Percentiles rank a stretch among this genome's conserved stretches.
Evolutionary conservation across 2,888 invertebrate genomes (phyloP).

Genomic region (Phengaris arion): DNA sequence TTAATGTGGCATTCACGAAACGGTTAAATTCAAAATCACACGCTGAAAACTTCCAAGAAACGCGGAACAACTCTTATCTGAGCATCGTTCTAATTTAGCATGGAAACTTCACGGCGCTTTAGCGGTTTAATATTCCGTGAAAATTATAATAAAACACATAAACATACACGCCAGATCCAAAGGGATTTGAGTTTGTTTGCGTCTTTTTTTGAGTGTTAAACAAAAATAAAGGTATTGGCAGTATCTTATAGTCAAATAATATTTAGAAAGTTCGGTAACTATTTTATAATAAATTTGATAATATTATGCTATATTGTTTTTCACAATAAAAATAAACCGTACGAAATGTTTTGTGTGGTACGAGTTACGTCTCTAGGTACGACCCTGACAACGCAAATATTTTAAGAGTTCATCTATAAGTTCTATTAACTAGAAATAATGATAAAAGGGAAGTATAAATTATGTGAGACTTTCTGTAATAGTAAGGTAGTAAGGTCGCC

Average conservation of each 20-base stretch:
- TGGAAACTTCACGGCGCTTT: conserved; percentile 15
- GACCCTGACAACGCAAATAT: no score
- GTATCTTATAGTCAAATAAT: no score
- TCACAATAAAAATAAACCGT: no score
- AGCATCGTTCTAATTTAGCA: conserved; percentile 15
- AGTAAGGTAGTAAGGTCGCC: not conserved
- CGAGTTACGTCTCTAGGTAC: no score
- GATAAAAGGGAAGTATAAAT: no score
- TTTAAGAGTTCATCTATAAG: no score
- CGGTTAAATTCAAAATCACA: not conserved
- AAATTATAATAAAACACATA: not conserved
- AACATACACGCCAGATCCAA: not conserved
- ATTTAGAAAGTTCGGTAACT: no score
- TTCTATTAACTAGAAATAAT: no score
- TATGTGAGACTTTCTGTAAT: no score
- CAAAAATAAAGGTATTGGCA: not conserved
- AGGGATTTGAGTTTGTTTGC: not conserved
- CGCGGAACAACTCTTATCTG: conserved; percentile 13
- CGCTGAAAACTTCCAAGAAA: conserved; percentile 13
- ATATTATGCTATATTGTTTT: no score
- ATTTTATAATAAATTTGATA: no score
- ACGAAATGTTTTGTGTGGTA: no score
- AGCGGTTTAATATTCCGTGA: not conserved
- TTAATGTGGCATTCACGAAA: conserved; percentile 16
- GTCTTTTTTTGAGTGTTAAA: not conserved